Percentiles rank a stretch among this genome's conserved stretches.
These are phyloP conservation scores for Rhopalosiphum padi DNA, from an alignment of 1,140 invertebrate genomes.

Conservation along the genomic window DNA sequence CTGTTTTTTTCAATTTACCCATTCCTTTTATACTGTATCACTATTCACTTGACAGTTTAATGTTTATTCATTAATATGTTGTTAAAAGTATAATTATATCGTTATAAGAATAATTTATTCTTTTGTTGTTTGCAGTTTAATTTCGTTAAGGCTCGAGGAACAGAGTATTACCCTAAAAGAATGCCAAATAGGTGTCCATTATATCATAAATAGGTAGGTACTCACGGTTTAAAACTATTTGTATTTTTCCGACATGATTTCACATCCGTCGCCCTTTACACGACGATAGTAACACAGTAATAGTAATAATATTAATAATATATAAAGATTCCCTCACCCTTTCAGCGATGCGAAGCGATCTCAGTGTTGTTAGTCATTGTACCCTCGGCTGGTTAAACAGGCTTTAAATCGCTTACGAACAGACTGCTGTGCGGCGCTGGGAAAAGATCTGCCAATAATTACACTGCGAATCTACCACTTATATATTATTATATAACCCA, in stretches of 20 bases:
- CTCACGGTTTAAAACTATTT: not conserved
- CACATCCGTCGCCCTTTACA: not conserved
- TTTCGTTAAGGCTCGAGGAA: not conserved
- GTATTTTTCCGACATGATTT: not conserved
- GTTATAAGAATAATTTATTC: constrained; percentile 19
- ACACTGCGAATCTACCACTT: not conserved
- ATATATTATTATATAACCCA: not conserved
- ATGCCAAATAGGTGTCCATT: not conserved
- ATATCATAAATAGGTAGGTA: not conserved
- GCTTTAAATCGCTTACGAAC: not conserved
- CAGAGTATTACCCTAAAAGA: not conserved
- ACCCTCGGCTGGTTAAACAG: not conserved
- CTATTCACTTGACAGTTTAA: constrained; percentile 32
- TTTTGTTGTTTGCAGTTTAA: constrained; percentile 14
- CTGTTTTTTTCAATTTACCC: constrained; percentile 34
- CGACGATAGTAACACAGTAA: not conserved
- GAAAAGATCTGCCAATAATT: not conserved
- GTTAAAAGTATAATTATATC: constrained; percentile 24
- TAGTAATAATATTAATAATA: not conserved
- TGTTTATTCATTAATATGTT: constrained; percentile 29
- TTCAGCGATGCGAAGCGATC: not conserved
- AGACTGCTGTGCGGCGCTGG: not conserved
- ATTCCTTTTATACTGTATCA: not conserved
- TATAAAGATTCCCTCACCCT: not conserved
- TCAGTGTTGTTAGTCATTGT: not conserved